Percentiles rank a stretch among this genome's conserved stretches.
phyloP scores from a whole-genome alignment of 2,888 invertebrate species.

The Phrixothrix hirtus region DNA sequence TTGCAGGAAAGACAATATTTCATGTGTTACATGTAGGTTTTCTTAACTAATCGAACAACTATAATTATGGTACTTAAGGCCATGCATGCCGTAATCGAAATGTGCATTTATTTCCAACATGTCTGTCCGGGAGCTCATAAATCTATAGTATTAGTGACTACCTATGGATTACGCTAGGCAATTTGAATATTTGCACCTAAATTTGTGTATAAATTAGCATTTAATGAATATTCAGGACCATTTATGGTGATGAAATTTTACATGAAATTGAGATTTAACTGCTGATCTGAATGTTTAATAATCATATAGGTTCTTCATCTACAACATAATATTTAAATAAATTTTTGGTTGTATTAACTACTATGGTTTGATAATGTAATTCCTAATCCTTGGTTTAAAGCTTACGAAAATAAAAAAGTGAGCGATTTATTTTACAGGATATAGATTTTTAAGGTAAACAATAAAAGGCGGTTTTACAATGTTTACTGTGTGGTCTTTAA shows the following conservation, averaged over 20 bases:
- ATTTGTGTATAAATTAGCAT: conserved; percentile 37
- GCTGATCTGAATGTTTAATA: conserved; percentile 23
- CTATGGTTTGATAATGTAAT: too few relatives aligned
- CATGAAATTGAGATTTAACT: conserved; percentile 36
- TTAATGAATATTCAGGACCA: conserved; percentile 37
- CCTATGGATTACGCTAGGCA: conserved; percentile 29
- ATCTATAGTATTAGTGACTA: conserved; percentile 28
- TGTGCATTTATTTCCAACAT: conserved; percentile 11
- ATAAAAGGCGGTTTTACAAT: too few relatives aligned
- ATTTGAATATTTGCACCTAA: conserved; percentile 39
- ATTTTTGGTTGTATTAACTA: too few relatives aligned
- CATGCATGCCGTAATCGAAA: neutral
- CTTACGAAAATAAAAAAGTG: too few relatives aligned
- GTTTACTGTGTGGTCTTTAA: too few relatives aligned
- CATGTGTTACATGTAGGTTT: neutral
- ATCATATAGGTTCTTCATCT: conserved; percentile 3
- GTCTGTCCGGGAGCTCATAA: conserved; percentile 21
- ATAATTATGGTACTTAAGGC: neutral
- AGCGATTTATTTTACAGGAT: too few relatives aligned
- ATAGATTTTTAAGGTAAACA: too few relatives aligned
- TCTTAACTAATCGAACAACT: neutral
- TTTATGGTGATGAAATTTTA: conserved; percentile 37
- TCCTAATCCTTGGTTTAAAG: too few relatives aligned
- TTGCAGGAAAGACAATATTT: conserved; percentile 19
- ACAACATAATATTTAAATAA: too few relatives aligned